phyloP scores from a whole-genome alignment of 2,113 vertebrate genomes.

The Chionodraco myersi region DNA sequence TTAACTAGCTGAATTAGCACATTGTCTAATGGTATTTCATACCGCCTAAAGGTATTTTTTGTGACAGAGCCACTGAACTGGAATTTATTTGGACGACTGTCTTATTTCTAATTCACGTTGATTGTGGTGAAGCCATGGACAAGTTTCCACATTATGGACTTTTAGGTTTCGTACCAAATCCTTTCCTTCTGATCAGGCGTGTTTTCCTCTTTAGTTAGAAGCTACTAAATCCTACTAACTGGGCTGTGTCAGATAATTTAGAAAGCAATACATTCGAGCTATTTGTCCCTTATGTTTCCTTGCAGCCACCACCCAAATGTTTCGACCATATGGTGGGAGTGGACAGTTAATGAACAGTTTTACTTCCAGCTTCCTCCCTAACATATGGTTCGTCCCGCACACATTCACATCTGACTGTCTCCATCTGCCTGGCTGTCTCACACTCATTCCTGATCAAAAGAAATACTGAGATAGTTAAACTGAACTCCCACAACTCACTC shows the following conservation, averaged over 20 bases:
- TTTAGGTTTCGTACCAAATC: too few relatives aligned
- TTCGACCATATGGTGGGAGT: conserved; percentile 6
- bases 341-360: conserved; percentile 6
- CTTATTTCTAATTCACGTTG: too few relatives aligned
- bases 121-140: too few relatives aligned
- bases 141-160: too few relatives aligned
- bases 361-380: not conserved
- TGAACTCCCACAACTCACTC: conserved; percentile 5
- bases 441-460: not conserved
- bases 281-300: not conserved
- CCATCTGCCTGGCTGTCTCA: conserved; percentile 14
- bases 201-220: too few relatives aligned
- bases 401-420: not conserved
- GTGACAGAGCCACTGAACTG: not conserved
- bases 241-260: not conserved
- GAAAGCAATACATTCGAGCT: not conserved
- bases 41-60: too few relatives aligned
- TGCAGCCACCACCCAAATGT: not conserved
- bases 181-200: too few relatives aligned
- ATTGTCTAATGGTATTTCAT: too few relatives aligned
- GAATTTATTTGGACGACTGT: too few relatives aligned
- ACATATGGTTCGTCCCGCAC: conserved; percentile 1
- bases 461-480: not conserved
- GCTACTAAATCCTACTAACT: too few relatives aligned
- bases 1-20: too few relatives aligned